These are phyloP conservation scores for Vandiemenella viatica DNA, from an alignment of 2,888 invertebrate genomes.

Conservation along the genomic window DNA sequence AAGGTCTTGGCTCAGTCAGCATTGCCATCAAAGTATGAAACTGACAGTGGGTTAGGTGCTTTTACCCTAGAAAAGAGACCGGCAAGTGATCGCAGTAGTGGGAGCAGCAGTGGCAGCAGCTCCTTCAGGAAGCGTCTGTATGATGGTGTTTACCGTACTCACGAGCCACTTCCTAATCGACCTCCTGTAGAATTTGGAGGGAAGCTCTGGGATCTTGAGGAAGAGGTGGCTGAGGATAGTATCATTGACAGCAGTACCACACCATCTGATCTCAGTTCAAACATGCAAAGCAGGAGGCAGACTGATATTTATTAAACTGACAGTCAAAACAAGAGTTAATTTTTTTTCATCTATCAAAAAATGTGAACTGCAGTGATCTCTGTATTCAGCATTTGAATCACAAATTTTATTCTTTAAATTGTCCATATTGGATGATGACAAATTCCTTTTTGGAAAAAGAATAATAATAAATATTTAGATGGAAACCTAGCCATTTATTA, in stretches of 20 bases:
- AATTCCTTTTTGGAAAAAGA: too few species aligned
- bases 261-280: constrained; percentile 7
- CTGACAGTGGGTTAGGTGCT: too few species aligned
- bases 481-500: too few species aligned
- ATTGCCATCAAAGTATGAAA: background rate
- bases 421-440: too few species aligned
- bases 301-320: constrained; percentile 5
- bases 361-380: too few species aligned
- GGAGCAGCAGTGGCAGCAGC: background rate
- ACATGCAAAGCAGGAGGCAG: background rate
- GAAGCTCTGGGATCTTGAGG: constrained; percentile 61
- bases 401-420: too few species aligned
- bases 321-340: too few species aligned
- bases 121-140: constrained; percentile 34
- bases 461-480: too few species aligned
- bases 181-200: constrained; percentile 67
- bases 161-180: constrained; percentile 62
- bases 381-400: too few species aligned
- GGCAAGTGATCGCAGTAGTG: background rate
- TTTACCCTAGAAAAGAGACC: too few species aligned
- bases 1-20: too few species aligned
- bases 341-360: too few species aligned
- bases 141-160: constrained; percentile 67
- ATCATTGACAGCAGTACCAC: background rate
- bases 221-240: constrained; percentile 38